A percentile compares a stretch with the other conserved stretches of the same genome.
Conservation (phyloP, 2,113 vertebrate species). For the Tragulus kanchil region DNA sequence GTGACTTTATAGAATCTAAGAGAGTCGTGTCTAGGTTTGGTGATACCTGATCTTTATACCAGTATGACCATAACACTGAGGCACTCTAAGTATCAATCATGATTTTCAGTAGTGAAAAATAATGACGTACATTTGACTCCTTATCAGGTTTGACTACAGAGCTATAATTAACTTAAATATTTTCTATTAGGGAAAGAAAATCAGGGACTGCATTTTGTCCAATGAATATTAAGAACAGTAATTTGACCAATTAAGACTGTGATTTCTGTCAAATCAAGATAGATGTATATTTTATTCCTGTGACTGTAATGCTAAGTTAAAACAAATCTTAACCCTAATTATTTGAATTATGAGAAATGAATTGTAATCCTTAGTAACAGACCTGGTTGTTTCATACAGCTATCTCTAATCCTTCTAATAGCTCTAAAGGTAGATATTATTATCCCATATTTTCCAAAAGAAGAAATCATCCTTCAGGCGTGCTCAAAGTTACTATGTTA, state of each 20-base stretch:
- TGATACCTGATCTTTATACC: neutral
- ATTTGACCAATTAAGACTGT: neutral
- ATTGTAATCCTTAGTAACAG: neutral
- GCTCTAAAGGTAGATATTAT: neutral
- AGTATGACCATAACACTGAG: neutral
- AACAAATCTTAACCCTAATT: neutral
- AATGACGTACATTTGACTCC: neutral
- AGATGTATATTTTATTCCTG: neutral
- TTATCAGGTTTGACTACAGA: constrained; percentile 41
- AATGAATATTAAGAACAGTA: neutral
- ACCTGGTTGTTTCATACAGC: neutral
- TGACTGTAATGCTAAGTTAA: neutral
- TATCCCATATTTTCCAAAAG: neutral
- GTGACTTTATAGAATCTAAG: neutral
- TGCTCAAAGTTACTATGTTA: neutral
- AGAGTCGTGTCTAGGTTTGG: neutral
- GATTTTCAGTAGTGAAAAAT: neutral
- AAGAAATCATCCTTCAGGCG: neutral
- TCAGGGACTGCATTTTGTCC: neutral
- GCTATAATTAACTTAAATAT: constrained; percentile 44
- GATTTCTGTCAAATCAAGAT: neutral
- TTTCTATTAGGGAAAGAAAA: constrained; percentile 46
- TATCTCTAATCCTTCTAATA: neutral
- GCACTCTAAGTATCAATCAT: neutral
- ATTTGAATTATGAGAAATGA: constrained; percentile 15